Evolutionary conservation across 2,888 invertebrate species (phyloP).

Genomic region (Argyra leucocephala): DNA sequence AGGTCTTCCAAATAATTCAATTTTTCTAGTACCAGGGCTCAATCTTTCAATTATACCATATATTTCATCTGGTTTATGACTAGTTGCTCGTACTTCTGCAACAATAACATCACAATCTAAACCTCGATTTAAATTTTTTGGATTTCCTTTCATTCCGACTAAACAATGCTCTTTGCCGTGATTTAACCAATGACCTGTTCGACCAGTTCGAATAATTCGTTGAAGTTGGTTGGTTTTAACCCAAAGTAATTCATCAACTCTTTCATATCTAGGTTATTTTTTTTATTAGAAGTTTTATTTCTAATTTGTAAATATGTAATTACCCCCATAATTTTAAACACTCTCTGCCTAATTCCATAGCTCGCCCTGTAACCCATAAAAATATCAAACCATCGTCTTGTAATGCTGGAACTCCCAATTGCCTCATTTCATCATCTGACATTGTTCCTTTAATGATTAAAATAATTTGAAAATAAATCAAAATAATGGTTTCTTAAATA

Average conservation of each 20-base stretch:
- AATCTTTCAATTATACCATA: conserved; percentile 95
- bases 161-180: conserved; percentile 98
- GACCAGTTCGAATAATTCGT: conserved; percentile 88
- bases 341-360: conserved; percentile 79
- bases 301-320: neutral
- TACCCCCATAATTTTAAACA: conserved; percentile 89
- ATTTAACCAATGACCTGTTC: conserved; percentile 97
- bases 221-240: conserved; percentile 98
- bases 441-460: conserved; percentile 56
- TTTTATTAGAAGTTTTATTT: neutral
- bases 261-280: conserved; percentile 54
- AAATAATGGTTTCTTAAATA: neutral
- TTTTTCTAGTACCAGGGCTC: conserved; percentile 93
- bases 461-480: neutral
- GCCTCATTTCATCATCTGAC: conserved; percentile 98
- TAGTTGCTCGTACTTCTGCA: conserved; percentile 93
- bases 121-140: conserved; percentile 80
- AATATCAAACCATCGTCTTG: conserved; percentile 95
- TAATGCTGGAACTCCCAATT: conserved; percentile 82
- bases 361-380: conserved; percentile 92
- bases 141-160: conserved; percentile 92
- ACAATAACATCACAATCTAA: conserved; percentile 97
- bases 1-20: conserved; percentile 91
- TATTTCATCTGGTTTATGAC: conserved; percentile 97
- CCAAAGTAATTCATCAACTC: conserved; percentile 97